phyloP scores from a whole-genome alignment of 1,140 invertebrate genomes.

The Micrasema longulum region DNA sequence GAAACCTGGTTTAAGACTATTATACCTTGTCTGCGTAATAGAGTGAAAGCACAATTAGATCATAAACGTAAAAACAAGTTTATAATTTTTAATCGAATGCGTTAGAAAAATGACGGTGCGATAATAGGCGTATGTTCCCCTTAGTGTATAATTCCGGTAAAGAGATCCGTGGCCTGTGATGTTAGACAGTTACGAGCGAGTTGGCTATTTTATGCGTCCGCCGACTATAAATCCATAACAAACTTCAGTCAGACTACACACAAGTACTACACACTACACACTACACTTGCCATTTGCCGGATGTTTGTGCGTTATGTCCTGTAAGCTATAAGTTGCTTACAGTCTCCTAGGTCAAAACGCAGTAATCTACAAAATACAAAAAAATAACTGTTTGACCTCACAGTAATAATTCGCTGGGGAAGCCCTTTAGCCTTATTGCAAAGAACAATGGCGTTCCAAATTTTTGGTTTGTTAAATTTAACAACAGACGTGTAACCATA shows the following conservation, averaged over 20 bases:
- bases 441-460: not conserved
- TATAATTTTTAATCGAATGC: too few relatives aligned
- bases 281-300: too few relatives aligned
- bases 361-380: not conserved
- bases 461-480: not conserved
- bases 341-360: not conserved
- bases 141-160: slow-evolving; percentile 17
- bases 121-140: too few relatives aligned
- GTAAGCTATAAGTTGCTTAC: not conserved
- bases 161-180: not conserved
- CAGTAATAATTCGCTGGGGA: not conserved
- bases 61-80: too few relatives aligned
- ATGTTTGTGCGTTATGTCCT: slow-evolving; percentile 29
- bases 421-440: not conserved
- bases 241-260: slow-evolving; percentile 24
- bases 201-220: slow-evolving; percentile 40
- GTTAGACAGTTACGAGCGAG: slow-evolving; percentile 38
- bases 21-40: too few relatives aligned
- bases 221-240: slow-evolving; percentile 39
- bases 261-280: not conserved
- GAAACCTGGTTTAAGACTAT: too few relatives aligned
- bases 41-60: too few relatives aligned
- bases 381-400: too few relatives aligned
- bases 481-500: not conserved
- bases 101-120: too few relatives aligned